Evolutionary conservation across 2,797 vertebrate species (phyloP).

Genomic region (Cossypha heuglini): DNA sequence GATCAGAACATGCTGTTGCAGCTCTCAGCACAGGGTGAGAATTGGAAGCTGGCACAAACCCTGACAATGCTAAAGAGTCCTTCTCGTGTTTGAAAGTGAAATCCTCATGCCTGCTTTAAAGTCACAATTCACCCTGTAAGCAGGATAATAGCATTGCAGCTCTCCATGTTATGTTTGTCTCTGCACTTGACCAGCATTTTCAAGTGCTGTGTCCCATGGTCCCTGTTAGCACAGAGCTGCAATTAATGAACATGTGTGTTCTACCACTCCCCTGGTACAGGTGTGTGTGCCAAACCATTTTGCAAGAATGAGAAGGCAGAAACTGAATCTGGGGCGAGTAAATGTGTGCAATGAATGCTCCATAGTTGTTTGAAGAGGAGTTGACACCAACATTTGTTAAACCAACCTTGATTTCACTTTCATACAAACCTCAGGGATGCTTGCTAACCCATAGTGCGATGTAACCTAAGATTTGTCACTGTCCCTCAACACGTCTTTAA

Average conservation of each 20-base stretch:
- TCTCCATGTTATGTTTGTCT: not conserved
- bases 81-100: not conserved
- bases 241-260: not conserved
- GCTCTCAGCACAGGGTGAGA: not conserved
- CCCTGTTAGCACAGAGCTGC: not conserved
- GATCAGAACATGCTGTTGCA: not conserved
- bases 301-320: not conserved
- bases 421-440: not conserved
- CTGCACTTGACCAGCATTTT: not conserved
- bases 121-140: not conserved
- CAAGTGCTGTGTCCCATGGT: not conserved
- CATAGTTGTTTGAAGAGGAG: not conserved
- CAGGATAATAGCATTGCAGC: not conserved
- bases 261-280: not conserved
- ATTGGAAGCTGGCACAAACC: not conserved
- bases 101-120: not conserved
- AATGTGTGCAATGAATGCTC: not conserved
- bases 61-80: not conserved
- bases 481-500: not conserved
- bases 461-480: not conserved
- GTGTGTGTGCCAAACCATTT: not conserved
- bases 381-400: not conserved
- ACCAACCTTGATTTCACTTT: not conserved
- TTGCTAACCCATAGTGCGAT: accelerated
- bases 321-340: not conserved